These are phyloP conservation scores for Phoxinus phoxinus DNA, from an alignment of 2,113 vertebrate genomes.

Conservation along the genomic window DNA sequence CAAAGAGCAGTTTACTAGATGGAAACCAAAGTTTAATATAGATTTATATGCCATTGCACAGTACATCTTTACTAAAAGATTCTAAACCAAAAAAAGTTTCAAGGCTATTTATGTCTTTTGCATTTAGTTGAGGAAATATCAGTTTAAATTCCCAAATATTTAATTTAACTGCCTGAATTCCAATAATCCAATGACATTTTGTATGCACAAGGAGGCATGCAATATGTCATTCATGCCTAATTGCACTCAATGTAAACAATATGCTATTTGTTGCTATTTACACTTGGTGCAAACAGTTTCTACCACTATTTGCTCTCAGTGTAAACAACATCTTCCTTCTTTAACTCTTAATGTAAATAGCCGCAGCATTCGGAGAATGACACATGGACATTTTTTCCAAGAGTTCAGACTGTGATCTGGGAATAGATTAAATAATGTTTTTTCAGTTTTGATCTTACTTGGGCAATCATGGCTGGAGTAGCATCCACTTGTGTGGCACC, in stretches of 20 bases:
- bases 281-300: background rate
- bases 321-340: background rate
- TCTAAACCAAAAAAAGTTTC: too few species aligned
- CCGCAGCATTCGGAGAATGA: background rate
- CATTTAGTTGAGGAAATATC: background rate
- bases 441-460: slow-evolving; percentile 74
- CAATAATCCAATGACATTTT: background rate
- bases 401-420: background rate
- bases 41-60: background rate
- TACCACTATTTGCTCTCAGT: background rate
- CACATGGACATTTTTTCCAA: background rate
- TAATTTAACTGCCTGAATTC: background rate
- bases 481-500: slow-evolving; percentile 86
- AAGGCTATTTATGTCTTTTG: too few species aligned
- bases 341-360: background rate
- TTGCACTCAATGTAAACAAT: background rate
- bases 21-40: too few species aligned
- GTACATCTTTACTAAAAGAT: background rate
- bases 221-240: background rate
- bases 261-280: slow-evolving; percentile 1
- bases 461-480: slow-evolving; percentile 88
- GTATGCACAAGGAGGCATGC: background rate
- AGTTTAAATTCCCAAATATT: background rate
- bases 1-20: background rate
- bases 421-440: background rate